Base-by-base conservation (phyloP, 2,797 vertebrate genomes). In the Myripristis murdjan region DNA sequence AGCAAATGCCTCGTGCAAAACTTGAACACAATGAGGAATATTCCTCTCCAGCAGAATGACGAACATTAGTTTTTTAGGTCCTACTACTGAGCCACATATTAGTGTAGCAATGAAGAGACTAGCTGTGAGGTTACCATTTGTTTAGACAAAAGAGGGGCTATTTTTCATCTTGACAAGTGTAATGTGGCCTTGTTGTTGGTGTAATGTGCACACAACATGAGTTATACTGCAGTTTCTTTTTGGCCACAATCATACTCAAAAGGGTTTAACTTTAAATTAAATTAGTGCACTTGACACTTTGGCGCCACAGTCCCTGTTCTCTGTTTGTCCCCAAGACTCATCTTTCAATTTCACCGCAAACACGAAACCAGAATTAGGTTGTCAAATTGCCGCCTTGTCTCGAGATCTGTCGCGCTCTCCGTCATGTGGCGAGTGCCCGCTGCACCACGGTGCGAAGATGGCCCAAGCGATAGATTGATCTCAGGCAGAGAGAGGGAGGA, bases 361-460 rank as follows among this genome's bases (percentile, higher is more conserved):
- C 39, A 31, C 1, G 11, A 87, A 89, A 85, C 84, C 81, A 77
- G 81, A 90, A 89, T 90, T 73, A 80, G 58, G 69, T 80, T 86
- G 89, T 93, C 89, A 91, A 83, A 89, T 86, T 58, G 60, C 75
- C 1, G 84, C 79, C 84, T 81, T 73, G 77, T 89, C 81, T 83
- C 47, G 0, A 64, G 75, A 87, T 86, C 78, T 68, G 73, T 90
- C 54, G 58, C 71, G 65, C 62, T 66, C 53, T 51, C 47, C 44
- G 43, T 56, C 24, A 9, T 33, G 70, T 71, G 44, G 72, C 37
- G 23, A 81, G 68, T 52, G 56, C 62, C 71, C 63, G 33, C 44
- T 70, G 77, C 70, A 78, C 72, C 79, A 35, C 20, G 72, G 70
- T 4, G 74, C 31, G 68, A 35, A 73, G 72, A 81, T 58, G 56